phyloP scores from a whole-genome alignment of 1,140 invertebrate species.

The Aphis gossypii region DNA sequence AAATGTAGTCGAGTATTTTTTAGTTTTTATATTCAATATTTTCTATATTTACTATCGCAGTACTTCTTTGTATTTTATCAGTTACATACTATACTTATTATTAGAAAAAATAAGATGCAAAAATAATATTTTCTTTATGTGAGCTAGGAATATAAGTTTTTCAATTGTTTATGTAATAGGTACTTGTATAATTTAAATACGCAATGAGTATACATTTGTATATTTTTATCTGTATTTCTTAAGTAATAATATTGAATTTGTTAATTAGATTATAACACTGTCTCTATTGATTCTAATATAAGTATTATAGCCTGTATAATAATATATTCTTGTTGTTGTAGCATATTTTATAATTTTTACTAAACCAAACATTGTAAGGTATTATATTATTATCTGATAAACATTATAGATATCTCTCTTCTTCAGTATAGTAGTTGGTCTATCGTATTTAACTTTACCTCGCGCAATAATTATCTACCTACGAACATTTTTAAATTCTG shows the following conservation, averaged over 20 bases:
- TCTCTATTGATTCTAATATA: not conserved
- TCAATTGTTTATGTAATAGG: too few species aligned
- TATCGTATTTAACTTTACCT: not conserved
- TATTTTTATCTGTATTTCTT: not conserved
- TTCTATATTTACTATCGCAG: too few species aligned
- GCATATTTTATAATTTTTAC: not conserved
- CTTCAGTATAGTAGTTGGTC: not conserved
- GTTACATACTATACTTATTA: too few species aligned
- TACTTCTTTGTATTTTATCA: too few species aligned
- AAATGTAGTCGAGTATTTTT: too few species aligned
- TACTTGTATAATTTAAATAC: too few species aligned
- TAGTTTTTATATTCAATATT: too few species aligned
- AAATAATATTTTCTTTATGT: too few species aligned
- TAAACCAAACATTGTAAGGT: not conserved
- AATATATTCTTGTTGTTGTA: not conserved
- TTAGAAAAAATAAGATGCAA: too few species aligned
- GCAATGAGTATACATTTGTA: too few species aligned
- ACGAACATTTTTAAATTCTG: not conserved
- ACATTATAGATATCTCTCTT: not conserved
- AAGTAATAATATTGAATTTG: not conserved
- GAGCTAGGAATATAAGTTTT: too few species aligned
- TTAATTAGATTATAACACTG: not conserved
- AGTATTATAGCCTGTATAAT: not conserved
- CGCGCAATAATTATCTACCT: not conserved
- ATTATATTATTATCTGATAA: not conserved